Evolutionary conservation across 2,888 invertebrate species (phyloP), one percentile per base, ranked within the genome.

Genomic region (Asteroscopus sphinx): DNA sequence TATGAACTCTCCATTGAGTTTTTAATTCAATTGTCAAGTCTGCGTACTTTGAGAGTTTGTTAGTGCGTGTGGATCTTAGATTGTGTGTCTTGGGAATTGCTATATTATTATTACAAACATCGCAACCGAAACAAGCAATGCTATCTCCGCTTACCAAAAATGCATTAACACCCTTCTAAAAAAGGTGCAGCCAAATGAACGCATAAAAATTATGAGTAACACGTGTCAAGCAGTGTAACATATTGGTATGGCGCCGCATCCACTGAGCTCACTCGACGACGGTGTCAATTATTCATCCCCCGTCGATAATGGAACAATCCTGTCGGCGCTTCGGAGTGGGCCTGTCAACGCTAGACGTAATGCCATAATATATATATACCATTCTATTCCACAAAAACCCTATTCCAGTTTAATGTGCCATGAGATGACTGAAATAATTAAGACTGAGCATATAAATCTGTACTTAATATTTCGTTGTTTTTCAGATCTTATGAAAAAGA

Each of bases 221-320:
- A 73, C 56, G 45, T 76, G 70, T 60, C 44, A 54, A 37, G 39
- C 40, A 16, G 46, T 68, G 57, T 52, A 60, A 41, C 41, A 55
- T 41, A 68, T 71, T 58, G 73, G 30, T 42, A 36, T 71, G 68
- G 70, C 70, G 73, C 86, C 89, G 80, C 83, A 87, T 88, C 87
- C 86, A 87, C 62, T 62, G 82, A 82, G 83, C 83, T 81, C 85
- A 86, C 81, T 83, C 74, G 75, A 76, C n/a, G 80, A 79, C n/a
- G n/a, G 78, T 82, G 87, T 90, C 89, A 91, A 90, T 91, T 91
- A 91, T 92, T 91, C 91, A 91, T 90, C 88, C 82, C 77, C 76
- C 76, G 79, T 80, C 90, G 91, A 90, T 93, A 94, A 94, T 93
- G 93, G 93, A 93, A 94, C 93, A 93, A 87, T 89, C 91, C 87